Evolutionary conservation across 2,113 vertebrate genomes (phyloP).

Genomic region (Seriola quinqueradiata): DNA sequence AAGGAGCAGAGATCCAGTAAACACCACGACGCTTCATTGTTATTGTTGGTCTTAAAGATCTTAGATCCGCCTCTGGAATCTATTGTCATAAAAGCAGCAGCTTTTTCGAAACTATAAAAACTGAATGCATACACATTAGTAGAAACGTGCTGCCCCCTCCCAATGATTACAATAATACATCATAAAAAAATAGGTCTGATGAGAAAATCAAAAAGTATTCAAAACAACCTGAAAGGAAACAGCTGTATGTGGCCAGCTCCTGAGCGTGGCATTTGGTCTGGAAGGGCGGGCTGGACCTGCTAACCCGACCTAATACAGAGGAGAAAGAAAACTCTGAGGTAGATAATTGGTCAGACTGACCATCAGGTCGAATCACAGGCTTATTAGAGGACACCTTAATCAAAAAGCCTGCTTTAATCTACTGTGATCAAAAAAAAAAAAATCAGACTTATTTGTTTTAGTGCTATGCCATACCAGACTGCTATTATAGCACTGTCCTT

Average conservation of each 20-base stretch:
- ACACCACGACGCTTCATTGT: constrained; percentile 85
- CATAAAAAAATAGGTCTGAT: constrained; percentile 82
- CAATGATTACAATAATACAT: constrained; percentile 63
- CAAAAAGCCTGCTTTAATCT: constrained; percentile 86
- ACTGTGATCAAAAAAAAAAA: constrained; percentile 85
- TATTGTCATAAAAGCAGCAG: constrained; percentile 91
- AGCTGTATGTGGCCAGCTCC: constrained; percentile 92
- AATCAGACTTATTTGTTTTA: constrained; percentile 76
- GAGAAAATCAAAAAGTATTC: constrained; percentile 80
- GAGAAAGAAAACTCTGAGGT: constrained; percentile 96
- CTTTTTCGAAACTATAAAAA: constrained; percentile 93
- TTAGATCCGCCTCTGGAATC: constrained; percentile 89
- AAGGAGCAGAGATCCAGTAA: constrained; percentile 90
- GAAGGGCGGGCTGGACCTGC: constrained; percentile 96
- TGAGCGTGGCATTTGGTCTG: constrained; percentile 97
- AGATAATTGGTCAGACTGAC: constrained; percentile 97
- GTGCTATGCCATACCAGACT: constrained; percentile 83
- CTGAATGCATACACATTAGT: constrained; percentile 87
- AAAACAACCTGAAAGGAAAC: constrained; percentile 90
- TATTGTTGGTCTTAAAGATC: constrained; percentile 44
- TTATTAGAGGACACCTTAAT: constrained; percentile 93
- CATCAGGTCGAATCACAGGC: constrained; percentile 95
- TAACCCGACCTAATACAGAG: constrained; percentile 94
- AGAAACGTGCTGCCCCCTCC: constrained; percentile 83
- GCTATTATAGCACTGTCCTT: constrained; percentile 81